Evolutionary conservation across 2,888 invertebrate species (phyloP), one percentile per base, ranked within the genome.

Genomic region (Stegana nigrithorax): DNA sequence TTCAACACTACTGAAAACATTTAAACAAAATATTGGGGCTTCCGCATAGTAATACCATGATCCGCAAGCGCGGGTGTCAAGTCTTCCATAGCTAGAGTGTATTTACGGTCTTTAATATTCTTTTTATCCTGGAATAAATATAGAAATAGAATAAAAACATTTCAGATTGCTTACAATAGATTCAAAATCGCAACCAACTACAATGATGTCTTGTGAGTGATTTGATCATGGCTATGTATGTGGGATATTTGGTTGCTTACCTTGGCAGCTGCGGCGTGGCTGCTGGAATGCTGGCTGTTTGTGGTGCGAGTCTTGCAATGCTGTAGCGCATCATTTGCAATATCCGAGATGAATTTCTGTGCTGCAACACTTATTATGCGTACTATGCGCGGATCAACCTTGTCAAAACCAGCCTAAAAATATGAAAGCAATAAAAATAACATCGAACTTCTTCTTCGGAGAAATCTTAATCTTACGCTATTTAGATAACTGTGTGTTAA

Each of bases 341-440:
- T 93, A 84, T 99, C 98, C 0, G 98, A 97, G 55, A 99, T 92
- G 81, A 98, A 98, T 84, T 99, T 99, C 84, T 99, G 98, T 0
- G 97, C 94, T 1, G 98, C 96, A 58, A 99, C 87, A 0, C 98
- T 97, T 66, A 99, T 92, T 27, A 99, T 87, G 1, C 98, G 90
- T 2, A 96, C 90, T 69, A 95, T 90, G 80, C 97, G 89, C 0
- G 97, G 96, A 86, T 99, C 98, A 60, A 92, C 91, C 0, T 95
- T 90, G 78, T 96, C 94, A 82, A 98, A 95, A n/a, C 97, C 98
- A 36, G 53, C 53, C 53, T 55, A 32, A 4, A 32, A 14, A 14
- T 32, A 17, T n/a, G 21, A 26, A 6, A 10, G 3, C n/a, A 1
- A 50, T 6, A 26, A 12, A 79, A 93, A 92, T 69, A 80, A 69